Percentiles rank a stretch among this genome's conserved stretches.
These are phyloP conservation scores for Typhlomys cinereus DNA, from an alignment of 2,113 vertebrate genomes.

Conservation along the genomic window DNA sequence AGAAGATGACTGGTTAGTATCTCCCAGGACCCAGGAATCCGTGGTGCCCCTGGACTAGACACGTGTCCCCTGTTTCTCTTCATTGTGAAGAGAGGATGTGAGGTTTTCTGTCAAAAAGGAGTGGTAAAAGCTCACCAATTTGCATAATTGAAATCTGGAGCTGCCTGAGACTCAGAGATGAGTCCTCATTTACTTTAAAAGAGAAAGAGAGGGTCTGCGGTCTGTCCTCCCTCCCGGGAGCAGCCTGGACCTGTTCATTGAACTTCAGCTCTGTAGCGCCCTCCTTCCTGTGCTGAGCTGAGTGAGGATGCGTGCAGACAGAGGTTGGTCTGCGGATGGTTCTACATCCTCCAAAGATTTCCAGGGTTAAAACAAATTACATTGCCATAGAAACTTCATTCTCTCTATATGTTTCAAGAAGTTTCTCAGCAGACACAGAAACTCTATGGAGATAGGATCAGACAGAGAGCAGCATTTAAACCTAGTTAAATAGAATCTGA, in stretches of 20 bases:
- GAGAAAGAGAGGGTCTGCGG: background rate
- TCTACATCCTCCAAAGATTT: conserved; percentile 42
- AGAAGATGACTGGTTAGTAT: rapidly evolving
- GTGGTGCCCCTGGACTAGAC: rapidly evolving
- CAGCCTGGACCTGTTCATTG: rapidly evolving
- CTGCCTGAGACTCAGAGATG: background rate
- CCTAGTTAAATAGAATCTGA: conserved; percentile 44
- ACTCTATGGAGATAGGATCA: conserved; percentile 48
- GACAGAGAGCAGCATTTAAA: conserved; percentile 45
- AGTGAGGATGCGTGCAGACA: background rate
- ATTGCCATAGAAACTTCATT: conserved; percentile 64
- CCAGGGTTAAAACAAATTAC: conserved; percentile 42
- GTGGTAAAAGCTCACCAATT: background rate
- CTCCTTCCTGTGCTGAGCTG: rapidly evolving
- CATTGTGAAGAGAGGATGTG: rapidly evolving
- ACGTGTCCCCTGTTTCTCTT: rapidly evolving
- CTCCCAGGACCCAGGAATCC: rapidly evolving
- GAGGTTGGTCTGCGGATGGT: background rate
- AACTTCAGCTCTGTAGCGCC: background rate
- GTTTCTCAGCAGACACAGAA: conserved; percentile 56
- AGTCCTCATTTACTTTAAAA: background rate
- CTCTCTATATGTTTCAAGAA: conserved; percentile 60
- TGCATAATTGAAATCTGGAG: background rate
- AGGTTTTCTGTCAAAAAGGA: rapidly evolving
- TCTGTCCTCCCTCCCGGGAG: background rate